phyloP scores from a whole-genome alignment of 2,797 vertebrate species.

The Rallus crepitans region DNA sequence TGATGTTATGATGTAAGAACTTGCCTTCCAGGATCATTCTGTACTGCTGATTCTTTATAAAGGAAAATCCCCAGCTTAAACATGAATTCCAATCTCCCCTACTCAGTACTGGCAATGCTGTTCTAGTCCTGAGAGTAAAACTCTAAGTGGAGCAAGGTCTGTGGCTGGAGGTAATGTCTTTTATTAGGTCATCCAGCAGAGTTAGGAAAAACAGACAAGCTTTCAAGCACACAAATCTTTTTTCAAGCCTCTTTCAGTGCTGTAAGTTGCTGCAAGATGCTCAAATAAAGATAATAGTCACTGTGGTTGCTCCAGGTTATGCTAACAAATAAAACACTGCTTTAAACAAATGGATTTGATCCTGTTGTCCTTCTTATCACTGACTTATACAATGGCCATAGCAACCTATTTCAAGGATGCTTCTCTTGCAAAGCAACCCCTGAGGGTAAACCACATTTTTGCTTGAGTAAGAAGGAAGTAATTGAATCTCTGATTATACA shows the following conservation, averaged over 20 bases:
- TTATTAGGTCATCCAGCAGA: background rate
- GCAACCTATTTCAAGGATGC: background rate
- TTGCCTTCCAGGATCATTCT: background rate
- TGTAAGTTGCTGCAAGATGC: constrained; percentile 9
- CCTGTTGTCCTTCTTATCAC: background rate
- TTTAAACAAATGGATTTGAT: constrained; percentile 14
- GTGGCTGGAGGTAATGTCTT: background rate
- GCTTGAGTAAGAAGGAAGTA: background rate
- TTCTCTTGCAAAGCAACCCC: background rate
- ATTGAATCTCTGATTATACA: background rate
- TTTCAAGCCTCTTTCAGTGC: background rate
- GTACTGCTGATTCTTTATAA: background rate
- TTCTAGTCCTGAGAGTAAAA: background rate
- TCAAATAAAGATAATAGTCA: constrained; percentile 40
- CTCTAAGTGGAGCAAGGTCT: background rate
- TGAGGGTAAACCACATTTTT: background rate
- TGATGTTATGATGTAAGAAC: accelerated
- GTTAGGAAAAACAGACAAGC: background rate
- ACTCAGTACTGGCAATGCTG: background rate
- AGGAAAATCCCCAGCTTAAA: background rate
- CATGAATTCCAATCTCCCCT: background rate
- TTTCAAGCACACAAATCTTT: background rate
- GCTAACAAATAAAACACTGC: background rate
- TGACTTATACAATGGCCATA: background rate
- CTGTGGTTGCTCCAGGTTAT: constrained; percentile 1